phyloP scores from a whole-genome alignment of 2,797 vertebrate species.

The Botia almorhae region DNA sequence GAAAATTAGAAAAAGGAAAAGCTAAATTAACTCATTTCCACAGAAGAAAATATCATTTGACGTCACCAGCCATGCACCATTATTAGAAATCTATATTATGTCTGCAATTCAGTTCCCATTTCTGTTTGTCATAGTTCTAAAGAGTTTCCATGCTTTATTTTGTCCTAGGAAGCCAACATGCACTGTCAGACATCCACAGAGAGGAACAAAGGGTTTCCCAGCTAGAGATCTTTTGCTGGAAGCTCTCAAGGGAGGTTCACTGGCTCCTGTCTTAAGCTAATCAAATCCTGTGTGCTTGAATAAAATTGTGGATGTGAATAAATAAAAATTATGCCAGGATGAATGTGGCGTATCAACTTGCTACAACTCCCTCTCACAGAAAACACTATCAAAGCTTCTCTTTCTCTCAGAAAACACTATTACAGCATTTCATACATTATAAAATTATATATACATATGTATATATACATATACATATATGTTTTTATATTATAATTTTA shows the following conservation, averaged over 20 bases:
- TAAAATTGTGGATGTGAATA: conserved; percentile 17
- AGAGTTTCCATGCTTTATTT: conserved; percentile 31
- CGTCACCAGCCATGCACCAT: not conserved
- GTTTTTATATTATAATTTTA: no score
- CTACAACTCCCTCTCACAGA: not conserved
- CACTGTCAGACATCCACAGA: not conserved
- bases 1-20: conserved; percentile 11
- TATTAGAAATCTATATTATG: not conserved
- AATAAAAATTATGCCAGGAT: conserved; percentile 20
- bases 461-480: no score
- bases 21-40: conserved; percentile 1
- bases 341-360: conserved; percentile 5
- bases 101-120: conserved; percentile 38
- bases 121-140: conserved; percentile 30
- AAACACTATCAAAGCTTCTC: no score
- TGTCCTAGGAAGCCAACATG: conserved; percentile 5
- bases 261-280: conserved; percentile 10
- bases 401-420: not conserved
- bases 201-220: conserved; percentile 1
- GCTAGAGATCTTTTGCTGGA: conserved; percentile 1
- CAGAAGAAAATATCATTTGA: not conserved
- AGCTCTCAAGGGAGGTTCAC: conserved; percentile 8
- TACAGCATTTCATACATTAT: no score
- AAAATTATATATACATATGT: no score
- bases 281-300: conserved; percentile 13